Evolutionary conservation across 2,797 vertebrate genomes (phyloP).

Genomic region (Microtus obscurus): DNA sequence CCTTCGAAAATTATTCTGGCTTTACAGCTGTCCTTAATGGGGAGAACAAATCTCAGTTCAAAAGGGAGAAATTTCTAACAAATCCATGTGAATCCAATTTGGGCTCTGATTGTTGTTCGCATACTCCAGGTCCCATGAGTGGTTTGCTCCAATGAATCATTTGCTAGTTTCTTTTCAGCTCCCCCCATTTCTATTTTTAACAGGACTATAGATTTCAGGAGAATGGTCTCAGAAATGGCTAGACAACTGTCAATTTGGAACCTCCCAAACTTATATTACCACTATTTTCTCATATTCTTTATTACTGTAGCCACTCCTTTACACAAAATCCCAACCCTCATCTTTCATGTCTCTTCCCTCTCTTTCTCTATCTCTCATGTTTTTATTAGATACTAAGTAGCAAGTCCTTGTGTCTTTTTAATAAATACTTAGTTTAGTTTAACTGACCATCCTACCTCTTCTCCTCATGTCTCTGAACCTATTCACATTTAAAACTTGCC

Average conservation of each 20-base stretch:
- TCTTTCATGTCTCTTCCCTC: not conserved
- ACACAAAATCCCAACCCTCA: not conserved
- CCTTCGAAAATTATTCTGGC: not conserved
- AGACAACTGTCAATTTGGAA: not conserved
- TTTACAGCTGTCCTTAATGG: not conserved
- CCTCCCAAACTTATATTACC: not conserved
- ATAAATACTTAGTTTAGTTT: not conserved
- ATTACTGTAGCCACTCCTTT: not conserved
- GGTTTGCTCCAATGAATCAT: not conserved
- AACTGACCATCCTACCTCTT: not conserved
- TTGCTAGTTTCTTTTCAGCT: not conserved
- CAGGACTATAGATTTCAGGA: not conserved
- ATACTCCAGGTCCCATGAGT: not conserved
- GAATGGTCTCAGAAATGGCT: not conserved
- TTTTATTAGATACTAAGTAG: not conserved
- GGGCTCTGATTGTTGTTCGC: not conserved
- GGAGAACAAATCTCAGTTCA: not conserved
- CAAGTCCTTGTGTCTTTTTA: not conserved
- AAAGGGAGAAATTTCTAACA: not conserved
- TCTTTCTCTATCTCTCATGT: not conserved
- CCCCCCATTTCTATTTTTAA: not conserved
- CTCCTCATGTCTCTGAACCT: not conserved
- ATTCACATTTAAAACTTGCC: not conserved
- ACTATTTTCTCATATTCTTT: not conserved
- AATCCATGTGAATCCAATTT: not conserved